Base-by-base conservation (phyloP, 2,113 vertebrate genomes). In the Psephotus haematonotus region DNA sequence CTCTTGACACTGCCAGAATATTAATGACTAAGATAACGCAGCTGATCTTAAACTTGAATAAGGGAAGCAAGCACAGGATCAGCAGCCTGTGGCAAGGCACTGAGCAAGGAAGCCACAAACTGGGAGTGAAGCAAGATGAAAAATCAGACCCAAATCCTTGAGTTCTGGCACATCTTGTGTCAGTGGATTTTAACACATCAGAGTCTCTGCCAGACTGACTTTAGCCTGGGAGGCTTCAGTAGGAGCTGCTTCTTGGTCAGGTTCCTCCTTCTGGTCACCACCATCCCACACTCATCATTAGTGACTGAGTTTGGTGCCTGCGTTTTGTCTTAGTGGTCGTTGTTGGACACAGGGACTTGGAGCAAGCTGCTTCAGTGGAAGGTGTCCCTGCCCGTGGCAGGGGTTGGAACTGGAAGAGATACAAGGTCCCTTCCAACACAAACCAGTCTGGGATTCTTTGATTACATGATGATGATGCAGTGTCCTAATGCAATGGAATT, bases 391-490 rank as follows among this genome's bases (percentile, higher is more conserved):
- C 33, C 33, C 9, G 2, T 59, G 55, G 33, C 33, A 59, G 33
- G 55, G 55, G 33, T 20, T 59, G 55, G 55, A 23, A 9, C 55
- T 15, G 55, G 33, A n/a, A 6, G 55, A 59, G 13, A 9, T 59
- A 33, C n/a, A 59, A 59, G 55, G 33, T 59, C 55, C 20, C 20
- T 59, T 59, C 33, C 55, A 59, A n/a, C 55, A 9, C 31, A 57
- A n/a, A 57, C 55, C 55, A 57, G 55, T 3, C 5, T 57, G 55
- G 55, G 19, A 57, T 57, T 57, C 33, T 57, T 4, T n/a, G 55
- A 13, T 57, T 57, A n/a, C 2, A 0, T 43, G 86, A 59, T 19
- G 60, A 7, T 25, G 20, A n/a, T 62, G 35, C 0, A 0, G 20
- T 63, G 20, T 75, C 37, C n/a, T 64, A 2, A 41, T 47, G 44